Base-by-base conservation (phyloP, 2,888 invertebrate species). In the Polietes domitor region DNA sequence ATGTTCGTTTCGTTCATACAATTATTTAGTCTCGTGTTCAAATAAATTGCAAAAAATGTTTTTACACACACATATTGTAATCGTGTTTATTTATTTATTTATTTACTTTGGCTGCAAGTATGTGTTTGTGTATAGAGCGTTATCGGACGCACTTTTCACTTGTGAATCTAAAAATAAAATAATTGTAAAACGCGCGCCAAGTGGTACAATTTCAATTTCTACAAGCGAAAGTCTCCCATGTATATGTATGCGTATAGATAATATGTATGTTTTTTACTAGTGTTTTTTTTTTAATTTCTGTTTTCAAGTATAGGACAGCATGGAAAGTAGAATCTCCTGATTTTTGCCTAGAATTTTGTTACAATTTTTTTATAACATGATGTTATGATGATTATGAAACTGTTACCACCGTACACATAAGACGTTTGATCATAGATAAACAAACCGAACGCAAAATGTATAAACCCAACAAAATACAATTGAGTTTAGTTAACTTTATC, bases 101-200 rank as follows among this genome's bases (percentile, higher is more conserved):
- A 17, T 65, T 41, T 65, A 37, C 19, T 19, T 37, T 37, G 37
- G 1, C 37, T 9, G 9, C 37, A 3, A 9, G 37, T 12, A 3
- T 53, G 65, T 65, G 17, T 19, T 15, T 71, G 26, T 71, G 3
- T 9, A 37, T 10, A 41, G 53, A 37, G 37, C 17, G 12, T 58
- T 73, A 73, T 73, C 58, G n/a, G 55, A 58, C 58, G 43, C 58
- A 58, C 58, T 73, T 43, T 24, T n/a, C 37, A 28, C 26, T 58
- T 68, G 24, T 43, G 7, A 24, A 26, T 73, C 73, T 73, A 73
- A 73, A 73, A 73, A 58, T 73, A 73, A 73, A 73, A 58, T 73
- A 73, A 24, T 24, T 19, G 24, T 7, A 32, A 58, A 73, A 55
- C 37, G 15, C 55, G 72, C 72, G 72, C 32, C 72, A 72, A 72